These are phyloP conservation scores for Latheticus oryzae DNA, from an alignment of 2,888 invertebrate species.

Conservation along the genomic window DNA sequence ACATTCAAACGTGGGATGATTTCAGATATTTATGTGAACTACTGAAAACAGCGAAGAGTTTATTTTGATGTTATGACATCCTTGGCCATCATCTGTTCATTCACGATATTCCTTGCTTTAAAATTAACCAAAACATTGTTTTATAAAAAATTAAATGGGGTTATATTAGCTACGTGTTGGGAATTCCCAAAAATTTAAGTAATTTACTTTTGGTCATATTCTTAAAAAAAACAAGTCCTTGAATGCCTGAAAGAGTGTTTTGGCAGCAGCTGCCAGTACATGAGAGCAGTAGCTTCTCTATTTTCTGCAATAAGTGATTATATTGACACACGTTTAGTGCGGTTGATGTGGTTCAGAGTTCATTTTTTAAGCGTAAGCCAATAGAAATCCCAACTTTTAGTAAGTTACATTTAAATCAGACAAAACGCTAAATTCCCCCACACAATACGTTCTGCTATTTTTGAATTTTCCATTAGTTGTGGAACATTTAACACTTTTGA, in stretches of 20 bases:
- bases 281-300: slow-evolving; percentile 60
- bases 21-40: too few species aligned
- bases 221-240: slow-evolving; percentile 14
- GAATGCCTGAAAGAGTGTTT: slow-evolving; percentile 38
- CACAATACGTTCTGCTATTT: too few species aligned
- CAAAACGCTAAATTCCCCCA: too few species aligned
- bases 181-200: slow-evolving; percentile 1
- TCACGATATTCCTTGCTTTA: too few species aligned
- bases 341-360: slow-evolving; percentile 44
- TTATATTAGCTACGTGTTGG: not conserved
- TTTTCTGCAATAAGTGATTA: slow-evolving; percentile 38
- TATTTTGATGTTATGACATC: too few species aligned
- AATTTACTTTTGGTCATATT: not conserved
- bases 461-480: too few species aligned
- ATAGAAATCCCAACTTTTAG: slow-evolving; percentile 21
- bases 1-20: too few species aligned
- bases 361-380: slow-evolving; percentile 43
- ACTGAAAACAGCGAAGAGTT: too few species aligned
- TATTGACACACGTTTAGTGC: slow-evolving; percentile 45
- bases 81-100: too few species aligned
- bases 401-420: slow-evolving; percentile 11
- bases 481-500: not conserved
- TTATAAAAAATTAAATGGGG: too few species aligned
- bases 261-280: slow-evolving; percentile 58
- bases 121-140: too few species aligned